Evolutionary conservation across 2,888 invertebrate species (phyloP), one percentile per base, ranked within the genome.

Genomic region (Chelonus formosanus): DNA sequence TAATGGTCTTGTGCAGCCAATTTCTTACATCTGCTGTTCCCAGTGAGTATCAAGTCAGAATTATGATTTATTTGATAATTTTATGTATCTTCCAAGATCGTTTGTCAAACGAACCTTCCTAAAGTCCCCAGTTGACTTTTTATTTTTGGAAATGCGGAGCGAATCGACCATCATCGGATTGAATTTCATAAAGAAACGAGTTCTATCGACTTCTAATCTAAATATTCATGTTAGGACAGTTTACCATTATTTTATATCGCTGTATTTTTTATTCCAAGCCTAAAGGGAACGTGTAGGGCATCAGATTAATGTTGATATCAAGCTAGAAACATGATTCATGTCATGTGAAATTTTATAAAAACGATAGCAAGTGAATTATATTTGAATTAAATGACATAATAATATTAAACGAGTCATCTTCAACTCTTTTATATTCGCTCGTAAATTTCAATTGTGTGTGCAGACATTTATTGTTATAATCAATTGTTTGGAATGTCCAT

Each of bases 361-460:
- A 57, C 31, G 32, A 57, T 31, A 48, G 31, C n/a, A 48, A 10
- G 5, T 31, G 5, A 45, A 7, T 45, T 20, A 48, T 7, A 48
- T 5, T 48, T 40, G 45, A 54, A 45, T 36, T 43, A 31, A 4
- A 47, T 59, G 31, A 50, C 61, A 58, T 34, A 47, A 48, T 34
- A 32, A n/a, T 48, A 20, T 47, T n/a, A 47, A 48, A 34, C 47
- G 48, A 20, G 6, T 47, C 57, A 44, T 45, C 4, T 31, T 31
- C 3, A 45, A 45, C n/a, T 20, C 5, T 57, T 34, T 44, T 44
- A 44, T 44, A 56, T 20, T 31, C 31, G 56, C 2, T 44, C 40
- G 56, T 56, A 56, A 64, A 64, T 64, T 57, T 64, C 64, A 64
- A 64, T 64, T 64, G 64, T 35, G 32, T 45, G 58, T 44, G 3